These are phyloP conservation scores for Saturnia pavonia DNA, from an alignment of 2,888 invertebrate genomes.

Conservation along the genomic window DNA sequence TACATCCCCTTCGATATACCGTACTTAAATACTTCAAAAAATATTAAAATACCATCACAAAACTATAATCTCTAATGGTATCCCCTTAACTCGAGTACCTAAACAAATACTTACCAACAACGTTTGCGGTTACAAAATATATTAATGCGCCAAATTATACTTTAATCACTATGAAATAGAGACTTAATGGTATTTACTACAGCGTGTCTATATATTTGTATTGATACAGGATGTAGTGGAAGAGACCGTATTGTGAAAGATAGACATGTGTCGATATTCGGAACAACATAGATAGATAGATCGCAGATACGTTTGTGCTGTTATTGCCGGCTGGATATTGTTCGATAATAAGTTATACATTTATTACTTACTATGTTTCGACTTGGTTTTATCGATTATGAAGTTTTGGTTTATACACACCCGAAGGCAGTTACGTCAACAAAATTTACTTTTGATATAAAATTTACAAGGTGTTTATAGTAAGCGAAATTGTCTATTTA, in stretches of 20 bases:
- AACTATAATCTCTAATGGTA: constrained; percentile 66
- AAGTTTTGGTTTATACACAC: background rate
- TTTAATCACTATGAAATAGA: constrained; percentile 32
- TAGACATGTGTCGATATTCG: constrained; percentile 75
- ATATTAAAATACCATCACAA: constrained; percentile 73
- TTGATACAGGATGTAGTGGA: constrained; percentile 61
- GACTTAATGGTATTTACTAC: constrained; percentile 25
- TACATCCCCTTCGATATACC: constrained; percentile 30
- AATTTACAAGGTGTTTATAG: background rate
- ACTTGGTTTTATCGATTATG: background rate
- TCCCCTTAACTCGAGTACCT: constrained; percentile 71
- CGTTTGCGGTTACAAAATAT: constrained; percentile 21
- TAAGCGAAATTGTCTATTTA: too few relatives aligned
- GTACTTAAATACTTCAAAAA: constrained; percentile 44
- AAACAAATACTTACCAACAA: constrained; percentile 36
- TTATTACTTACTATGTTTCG: background rate
- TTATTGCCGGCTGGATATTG: constrained; percentile 15
- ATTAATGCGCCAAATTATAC: constrained; percentile 34
- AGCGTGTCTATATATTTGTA: constrained; percentile 30
- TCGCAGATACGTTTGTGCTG: constrained; percentile 32
- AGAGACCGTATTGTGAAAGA: constrained; percentile 54
- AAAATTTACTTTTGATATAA: background rate
- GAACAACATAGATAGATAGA: constrained; percentile 43
- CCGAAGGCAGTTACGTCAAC: too few relatives aligned
- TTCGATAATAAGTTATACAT: background rate